Percentiles rank a stretch among this genome's conserved stretches.
phyloP scores from a whole-genome alignment of 2,797 vertebrate species.

The Megalops cyprinoides region DNA sequence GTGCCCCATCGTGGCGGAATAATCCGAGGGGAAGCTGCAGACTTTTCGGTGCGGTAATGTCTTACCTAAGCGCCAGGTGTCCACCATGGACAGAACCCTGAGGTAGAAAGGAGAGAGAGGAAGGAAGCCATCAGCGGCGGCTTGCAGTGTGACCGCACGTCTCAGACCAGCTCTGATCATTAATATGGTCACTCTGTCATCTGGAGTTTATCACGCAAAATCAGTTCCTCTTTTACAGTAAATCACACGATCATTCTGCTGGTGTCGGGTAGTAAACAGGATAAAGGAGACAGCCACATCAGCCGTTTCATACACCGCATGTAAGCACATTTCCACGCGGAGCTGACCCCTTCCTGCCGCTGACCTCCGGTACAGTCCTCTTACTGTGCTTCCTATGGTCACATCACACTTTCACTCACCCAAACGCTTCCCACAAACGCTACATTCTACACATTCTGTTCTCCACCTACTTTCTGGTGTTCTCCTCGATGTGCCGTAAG shows the following conservation, averaged over 20 bases:
- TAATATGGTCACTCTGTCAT: background rate
- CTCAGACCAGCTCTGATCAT: constrained; percentile 24
- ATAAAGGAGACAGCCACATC: background rate
- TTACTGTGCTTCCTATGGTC: background rate
- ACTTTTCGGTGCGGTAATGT: background rate
- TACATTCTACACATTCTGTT: constrained; percentile 35
- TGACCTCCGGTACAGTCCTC: background rate
- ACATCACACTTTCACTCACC: background rate
- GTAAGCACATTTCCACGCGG: background rate
- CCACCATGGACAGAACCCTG: constrained; percentile 88
- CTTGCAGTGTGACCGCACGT: too few species aligned
- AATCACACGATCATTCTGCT: background rate
- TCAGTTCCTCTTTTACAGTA: background rate
- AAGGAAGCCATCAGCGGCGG: background rate
- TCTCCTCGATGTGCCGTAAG: constrained; percentile 82
- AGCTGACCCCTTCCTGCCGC: background rate
- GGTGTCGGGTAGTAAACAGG: background rate
- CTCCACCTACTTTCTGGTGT: constrained; percentile 85
- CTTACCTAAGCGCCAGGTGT: constrained; percentile 84
- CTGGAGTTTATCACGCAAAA: background rate
- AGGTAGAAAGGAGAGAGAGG: constrained; percentile 50
- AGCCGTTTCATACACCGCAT: background rate
- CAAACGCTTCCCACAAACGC: constrained; percentile 1
- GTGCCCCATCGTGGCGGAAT: background rate
- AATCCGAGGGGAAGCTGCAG: background rate